These are phyloP conservation scores for Lepidurus apus DNA, from an alignment of 1,140 invertebrate genomes.

Conservation along the genomic window DNA sequence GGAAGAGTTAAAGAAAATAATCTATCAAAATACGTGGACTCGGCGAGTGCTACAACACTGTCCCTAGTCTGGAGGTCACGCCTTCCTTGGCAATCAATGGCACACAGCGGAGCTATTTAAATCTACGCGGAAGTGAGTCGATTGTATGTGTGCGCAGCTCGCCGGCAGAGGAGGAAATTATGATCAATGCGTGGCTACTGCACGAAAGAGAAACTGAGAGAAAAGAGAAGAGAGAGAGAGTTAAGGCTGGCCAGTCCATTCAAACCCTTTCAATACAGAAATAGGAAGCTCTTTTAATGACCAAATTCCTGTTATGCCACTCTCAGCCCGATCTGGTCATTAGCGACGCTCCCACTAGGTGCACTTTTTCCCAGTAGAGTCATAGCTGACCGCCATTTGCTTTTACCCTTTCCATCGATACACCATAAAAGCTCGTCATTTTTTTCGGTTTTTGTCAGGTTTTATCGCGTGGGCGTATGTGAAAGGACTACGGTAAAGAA, in stretches of 20 bases:
- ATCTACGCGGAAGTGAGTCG: constrained; percentile 14
- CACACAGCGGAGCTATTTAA: neutral
- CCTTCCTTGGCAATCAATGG: constrained; percentile 17
- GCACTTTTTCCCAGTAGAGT: neutral
- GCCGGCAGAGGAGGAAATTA: constrained; percentile 17
- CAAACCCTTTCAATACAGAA: constrained; percentile 4
- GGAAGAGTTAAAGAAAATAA: neutral
- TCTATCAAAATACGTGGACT: neutral
- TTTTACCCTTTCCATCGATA: neutral
- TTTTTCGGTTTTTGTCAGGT: neutral
- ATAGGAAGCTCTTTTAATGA: constrained; percentile 22
- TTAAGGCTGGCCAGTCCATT: neutral
- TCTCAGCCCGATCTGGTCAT: neutral
- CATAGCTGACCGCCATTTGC: neutral
- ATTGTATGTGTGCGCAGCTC: constrained; percentile 21
- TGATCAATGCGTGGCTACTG: constrained; percentile 9
- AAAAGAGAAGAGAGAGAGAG: neutral
- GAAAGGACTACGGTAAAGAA: neutral
- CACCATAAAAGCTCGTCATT: neutral
- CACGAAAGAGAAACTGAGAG: neutral
- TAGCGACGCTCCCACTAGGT: neutral
- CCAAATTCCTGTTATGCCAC: constrained; percentile 12
- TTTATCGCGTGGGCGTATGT: neutral
- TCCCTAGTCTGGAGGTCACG: neutral
- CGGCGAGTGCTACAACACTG: neutral